Base-by-base conservation (phyloP, 2,888 invertebrate species). In the Eupithecia subumbrata region DNA sequence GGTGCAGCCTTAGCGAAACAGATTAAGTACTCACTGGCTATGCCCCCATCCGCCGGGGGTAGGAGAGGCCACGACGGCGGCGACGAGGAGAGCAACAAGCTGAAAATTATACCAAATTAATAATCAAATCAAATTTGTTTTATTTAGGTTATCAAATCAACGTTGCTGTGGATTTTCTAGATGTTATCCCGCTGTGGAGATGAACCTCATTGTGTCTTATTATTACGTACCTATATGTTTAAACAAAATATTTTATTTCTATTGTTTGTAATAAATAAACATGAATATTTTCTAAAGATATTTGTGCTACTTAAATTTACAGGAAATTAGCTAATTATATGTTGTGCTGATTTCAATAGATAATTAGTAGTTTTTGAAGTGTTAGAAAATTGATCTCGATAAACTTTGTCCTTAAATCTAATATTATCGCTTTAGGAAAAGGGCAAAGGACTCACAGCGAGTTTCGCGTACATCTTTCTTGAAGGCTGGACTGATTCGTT, bases 391-490 rank as follows among this genome's bases (percentile, higher is more conserved):
- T 22, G 1, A 14, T 12, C 25, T 14, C 25, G 12, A 5, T 60
- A n/a, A 25, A 60, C 12, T 5, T 25, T 60, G 11, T 60, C 22
- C 25, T 25, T 60, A 25, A 5, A 22, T 25, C 4, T 25, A 0
- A 60, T 11, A n/a, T 56, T 56, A 60, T 60, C 5, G 12, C 2
- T 60, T 25, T 25, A 12, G 9, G 92, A 87, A 85, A 92, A 81
- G 82, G 94, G 91, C 94, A 93, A 86, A 56, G 22, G 52, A 68
- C 94, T 94, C 91, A 94, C 94, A 89, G 94, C 91, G 90, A 94
- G 89, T 91, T 93, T 93, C 80, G 94, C 90, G 94, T 93, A 92
- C 94, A 94, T 94, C 88, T 91, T 94, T 90, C 86, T 87, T 88
- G 84, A 78, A 34, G 84, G 94, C 94, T 94, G 94, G 93, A 93